Percentiles rank a stretch among this genome's conserved stretches.
phyloP scores from a whole-genome alignment of 2,797 vertebrate species.

The Poecilia gillii region DNA sequence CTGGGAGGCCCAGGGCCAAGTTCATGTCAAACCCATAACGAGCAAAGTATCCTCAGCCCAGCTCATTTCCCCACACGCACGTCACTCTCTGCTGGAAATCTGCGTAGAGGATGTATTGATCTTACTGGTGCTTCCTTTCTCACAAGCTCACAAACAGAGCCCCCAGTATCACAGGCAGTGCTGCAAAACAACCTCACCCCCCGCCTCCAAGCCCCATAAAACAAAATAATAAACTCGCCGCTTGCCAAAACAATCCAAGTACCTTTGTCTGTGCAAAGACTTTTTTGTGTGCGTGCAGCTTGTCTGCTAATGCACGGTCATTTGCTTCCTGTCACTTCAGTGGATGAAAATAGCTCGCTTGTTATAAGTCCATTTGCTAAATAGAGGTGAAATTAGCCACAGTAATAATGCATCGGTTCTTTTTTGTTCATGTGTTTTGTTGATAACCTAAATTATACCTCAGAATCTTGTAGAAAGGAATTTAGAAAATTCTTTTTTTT shows the following conservation, averaged over 20 bases:
- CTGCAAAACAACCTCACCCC: constrained; percentile 72
- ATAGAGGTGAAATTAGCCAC: neutral
- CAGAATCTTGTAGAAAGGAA: neutral
- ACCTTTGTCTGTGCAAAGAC: constrained; percentile 69
- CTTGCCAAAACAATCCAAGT: constrained; percentile 75
- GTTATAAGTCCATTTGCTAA: constrained; percentile 17
- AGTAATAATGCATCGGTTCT: neutral
- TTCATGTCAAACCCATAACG: constrained; percentile 97
- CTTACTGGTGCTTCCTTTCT: constrained; percentile 96
- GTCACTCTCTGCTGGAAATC: constrained; percentile 94
- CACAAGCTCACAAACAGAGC: constrained; percentile 88
- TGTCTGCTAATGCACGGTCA: constrained; percentile 57
- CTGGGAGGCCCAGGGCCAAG: constrained; percentile 89
- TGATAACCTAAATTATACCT: neutral
- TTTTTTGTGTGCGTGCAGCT: constrained; percentile 62
- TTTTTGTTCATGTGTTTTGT: neutral
- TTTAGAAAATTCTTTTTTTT: neutral
- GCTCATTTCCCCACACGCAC: constrained; percentile 90
- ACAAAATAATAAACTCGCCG: constrained; percentile 81
- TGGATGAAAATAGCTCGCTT: constrained; percentile 63
- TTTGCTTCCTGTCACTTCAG: constrained; percentile 67
- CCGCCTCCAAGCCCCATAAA: constrained; percentile 74
- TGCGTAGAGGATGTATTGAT: constrained; percentile 96
- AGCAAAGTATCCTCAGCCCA: constrained; percentile 90
- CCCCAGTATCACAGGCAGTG: constrained; percentile 71